Conservation (phyloP, 2,113 vertebrate species). For the Thomomys bottae region DNA sequence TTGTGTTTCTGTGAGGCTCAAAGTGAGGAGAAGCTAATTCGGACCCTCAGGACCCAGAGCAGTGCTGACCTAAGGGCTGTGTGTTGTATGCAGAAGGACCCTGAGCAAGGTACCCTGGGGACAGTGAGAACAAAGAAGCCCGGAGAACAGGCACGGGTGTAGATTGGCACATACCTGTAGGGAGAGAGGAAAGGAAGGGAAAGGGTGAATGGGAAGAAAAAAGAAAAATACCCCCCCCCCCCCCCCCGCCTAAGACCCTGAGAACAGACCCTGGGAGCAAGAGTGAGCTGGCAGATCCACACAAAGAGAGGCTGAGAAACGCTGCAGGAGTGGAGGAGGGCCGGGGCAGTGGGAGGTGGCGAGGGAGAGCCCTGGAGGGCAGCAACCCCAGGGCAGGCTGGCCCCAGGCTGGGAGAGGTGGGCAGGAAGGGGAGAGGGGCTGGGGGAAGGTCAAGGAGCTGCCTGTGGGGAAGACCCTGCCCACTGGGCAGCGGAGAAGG, state of each 20-base stretch:
- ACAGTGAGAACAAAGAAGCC: constrained; percentile 26
- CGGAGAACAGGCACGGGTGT: neutral
- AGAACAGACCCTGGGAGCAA: neutral
- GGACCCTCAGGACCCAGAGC: neutral
- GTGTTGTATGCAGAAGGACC: neutral
- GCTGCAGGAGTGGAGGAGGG: neutral
- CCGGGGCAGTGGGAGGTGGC: neutral
- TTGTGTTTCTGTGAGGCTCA: neutral
- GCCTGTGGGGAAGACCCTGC: neutral
- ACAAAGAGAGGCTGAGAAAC: constrained; percentile 22
- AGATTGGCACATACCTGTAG: neutral
- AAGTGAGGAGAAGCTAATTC: neutral
- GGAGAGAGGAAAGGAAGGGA: constrained; percentile 48
- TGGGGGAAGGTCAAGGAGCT: neutral
- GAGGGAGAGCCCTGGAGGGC: neutral
- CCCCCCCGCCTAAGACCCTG: too few species aligned
- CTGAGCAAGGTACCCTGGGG: neutral
- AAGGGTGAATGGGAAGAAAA: constrained; percentile 4
- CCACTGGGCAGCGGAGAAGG: neutral
- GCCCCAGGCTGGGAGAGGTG: neutral
- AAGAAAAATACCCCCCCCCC: neutral
- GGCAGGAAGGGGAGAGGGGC: neutral
- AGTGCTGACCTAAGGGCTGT: neutral
- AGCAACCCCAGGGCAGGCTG: neutral
- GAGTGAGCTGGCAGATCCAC: neutral